Evolutionary conservation across 2,113 vertebrate species (phyloP).

Genomic region (Protobothrops flavoviridis): DNA sequence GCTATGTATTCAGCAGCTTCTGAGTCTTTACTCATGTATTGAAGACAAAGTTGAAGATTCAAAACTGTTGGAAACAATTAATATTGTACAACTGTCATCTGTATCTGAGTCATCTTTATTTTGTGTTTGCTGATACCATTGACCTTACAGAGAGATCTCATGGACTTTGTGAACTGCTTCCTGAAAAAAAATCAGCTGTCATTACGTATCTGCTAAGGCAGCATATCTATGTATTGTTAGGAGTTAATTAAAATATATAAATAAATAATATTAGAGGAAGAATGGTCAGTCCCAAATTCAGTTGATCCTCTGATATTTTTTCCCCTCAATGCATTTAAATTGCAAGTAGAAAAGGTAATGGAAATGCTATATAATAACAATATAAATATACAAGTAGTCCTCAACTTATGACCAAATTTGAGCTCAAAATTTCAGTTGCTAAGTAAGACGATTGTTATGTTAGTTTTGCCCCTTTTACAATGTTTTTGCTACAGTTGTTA

Average conservation of each 20-base stretch:
- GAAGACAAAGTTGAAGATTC: background rate
- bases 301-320: background rate
- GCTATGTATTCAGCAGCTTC: background rate
- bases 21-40: background rate
- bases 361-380: background rate
- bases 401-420: background rate
- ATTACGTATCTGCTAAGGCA: constrained; percentile 10
- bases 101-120: background rate
- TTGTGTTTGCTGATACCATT: background rate
- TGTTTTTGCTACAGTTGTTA: background rate
- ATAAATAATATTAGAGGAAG: background rate
- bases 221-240: constrained; percentile 25
- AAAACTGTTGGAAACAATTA: background rate
- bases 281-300: background rate
- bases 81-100: background rate
- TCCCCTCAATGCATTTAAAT: background rate
- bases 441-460: background rate
- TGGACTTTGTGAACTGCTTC: constrained; percentile 1
- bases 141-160: background rate
- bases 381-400: background rate
- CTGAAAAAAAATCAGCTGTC: background rate
- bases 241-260: background rate
- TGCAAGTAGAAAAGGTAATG: background rate
- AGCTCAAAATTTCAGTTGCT: background rate
- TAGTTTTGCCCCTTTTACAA: background rate